Base-by-base conservation (phyloP, 1,140 invertebrate species). In the Schlechtendalia chinensis region DNA sequence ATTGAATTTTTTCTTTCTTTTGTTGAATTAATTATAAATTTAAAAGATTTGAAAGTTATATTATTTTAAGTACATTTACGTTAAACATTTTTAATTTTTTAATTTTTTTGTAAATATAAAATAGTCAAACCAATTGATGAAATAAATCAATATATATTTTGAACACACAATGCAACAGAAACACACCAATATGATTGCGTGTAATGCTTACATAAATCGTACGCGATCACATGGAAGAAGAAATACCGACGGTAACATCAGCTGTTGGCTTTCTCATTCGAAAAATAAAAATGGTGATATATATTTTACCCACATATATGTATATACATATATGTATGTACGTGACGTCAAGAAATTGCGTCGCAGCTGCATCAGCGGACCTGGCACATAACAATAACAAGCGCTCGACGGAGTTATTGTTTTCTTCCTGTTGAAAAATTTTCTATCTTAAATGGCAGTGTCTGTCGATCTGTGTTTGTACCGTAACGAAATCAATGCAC, bases 381-480 rank as follows among this genome's bases (percentile, higher is more conserved):
- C 27, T 32, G 50, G 39, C 39, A 79, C 3, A 54, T 6, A 79
- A 79, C 58, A 79, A 63, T 47, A 79, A 77, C 56, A 61, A 61
- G 17, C 39, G 58, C n/a, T n/a, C 27, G 14, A 1, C 32, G 19
- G 58, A n/a, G 17, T 10, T 14, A 59, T 61, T 16, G 47, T 50
- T 22, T 56, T 24, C 32, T 63, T 79, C 58, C 58, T 79, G 32
- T 50, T 50, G 39, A 2, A 45, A 19, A 12, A 47, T 79, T 79
- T 79, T 50, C 45, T 24, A 61, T 61, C 5, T 79, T 79, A 79
- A 79, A 79, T 79, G 75, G 75, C 75, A 58, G 75, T 79, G 56
- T 79, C 58, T 0, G 29, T 50, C 10, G 24, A 63, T 61, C 10
- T 24, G 14, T 79, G 58, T 79, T 61, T 50, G 5, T 14, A 29